Evolutionary conservation across 37 sponge, comb jelly and placozoan species (phyloP).

Genomic region (Geodia barretti): DNA sequence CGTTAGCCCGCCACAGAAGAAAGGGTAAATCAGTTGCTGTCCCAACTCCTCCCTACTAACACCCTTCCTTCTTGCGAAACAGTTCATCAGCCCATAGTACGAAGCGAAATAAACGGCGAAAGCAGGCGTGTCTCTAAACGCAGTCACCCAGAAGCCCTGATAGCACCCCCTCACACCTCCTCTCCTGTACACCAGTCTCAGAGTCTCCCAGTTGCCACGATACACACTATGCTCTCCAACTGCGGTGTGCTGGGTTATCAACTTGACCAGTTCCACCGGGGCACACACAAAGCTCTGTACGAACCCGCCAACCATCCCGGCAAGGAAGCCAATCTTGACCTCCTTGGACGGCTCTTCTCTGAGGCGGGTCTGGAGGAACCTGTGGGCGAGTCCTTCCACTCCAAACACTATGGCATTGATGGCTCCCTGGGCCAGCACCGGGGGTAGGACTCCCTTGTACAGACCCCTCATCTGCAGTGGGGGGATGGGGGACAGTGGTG

Average conservation of each 20-base stretch:
- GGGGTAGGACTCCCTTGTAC: conserved; percentile 89
- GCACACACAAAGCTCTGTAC: conserved; percentile 50
- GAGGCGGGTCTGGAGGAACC: conserved; percentile 22
- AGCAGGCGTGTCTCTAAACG: conserved; percentile 72
- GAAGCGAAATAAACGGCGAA: conserved; percentile 77
- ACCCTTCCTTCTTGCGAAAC: neutral
- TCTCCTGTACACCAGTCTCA: conserved; percentile 37
- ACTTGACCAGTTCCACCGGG: conserved; percentile 83
- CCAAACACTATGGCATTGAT: conserved; percentile 92
- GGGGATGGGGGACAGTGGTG: no score
- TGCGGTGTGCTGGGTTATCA: conserved; percentile 68
- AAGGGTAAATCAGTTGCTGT: neutral
- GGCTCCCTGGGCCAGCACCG: conserved; percentile 65
- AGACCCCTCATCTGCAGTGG: conserved; percentile 76
- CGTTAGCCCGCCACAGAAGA: conserved; percentile 71
- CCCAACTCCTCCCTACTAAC: conserved; percentile 28
- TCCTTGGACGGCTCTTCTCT: neutral
- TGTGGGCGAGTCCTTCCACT: conserved; percentile 61
- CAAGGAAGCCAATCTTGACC: conserved; percentile 33
- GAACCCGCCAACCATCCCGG: conserved; percentile 74
- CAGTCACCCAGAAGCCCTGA: conserved; percentile 65
- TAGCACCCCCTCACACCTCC: conserved; percentile 69
- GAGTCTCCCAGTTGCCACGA: conserved; percentile 58
- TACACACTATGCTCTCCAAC: conserved; percentile 15
- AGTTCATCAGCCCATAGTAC: conserved; percentile 37